Evolutionary conservation across 2,888 invertebrate species (phyloP).

Genomic region (Operophtera brumata): DNA sequence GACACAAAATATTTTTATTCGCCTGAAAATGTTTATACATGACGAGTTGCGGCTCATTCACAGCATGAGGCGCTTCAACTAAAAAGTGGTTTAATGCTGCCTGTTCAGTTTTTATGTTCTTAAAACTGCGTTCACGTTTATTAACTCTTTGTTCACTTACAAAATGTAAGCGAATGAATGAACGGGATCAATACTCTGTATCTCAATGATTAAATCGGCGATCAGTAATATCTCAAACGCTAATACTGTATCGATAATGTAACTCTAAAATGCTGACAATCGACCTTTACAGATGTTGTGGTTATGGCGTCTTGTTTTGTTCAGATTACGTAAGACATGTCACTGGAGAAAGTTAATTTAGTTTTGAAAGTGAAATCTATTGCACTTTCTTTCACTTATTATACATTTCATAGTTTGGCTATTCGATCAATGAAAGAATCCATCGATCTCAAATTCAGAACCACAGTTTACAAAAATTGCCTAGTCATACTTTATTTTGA

Average conservation of each 20-base stretch:
- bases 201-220: conserved; percentile 5
- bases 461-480: conserved; percentile 31
- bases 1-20: conserved; percentile 55
- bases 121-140: conserved; percentile 22
- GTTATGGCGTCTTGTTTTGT: conserved; percentile 74
- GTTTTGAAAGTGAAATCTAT: conserved; percentile 81
- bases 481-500: conserved; percentile 23
- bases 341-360: conserved; percentile 81
- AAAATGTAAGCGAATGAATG: conserved; percentile 29
- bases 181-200: conserved; percentile 23
- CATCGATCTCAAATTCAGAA: conserved; percentile 36
- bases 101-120: conserved; percentile 26
- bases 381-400: conserved; percentile 76
- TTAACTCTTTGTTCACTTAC: conserved; percentile 18
- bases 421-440: conserved; percentile 49
- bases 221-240: conserved; percentile 19
- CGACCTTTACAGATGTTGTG: conserved; percentile 74
- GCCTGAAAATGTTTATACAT: conserved; percentile 25
- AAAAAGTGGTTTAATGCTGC: conserved; percentile 45
- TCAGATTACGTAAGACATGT: conserved; percentile 76
- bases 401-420: conserved; percentile 69
- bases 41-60: conserved; percentile 48
- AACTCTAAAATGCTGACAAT: conserved; percentile 35
- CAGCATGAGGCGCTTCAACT: conserved; percentile 42
- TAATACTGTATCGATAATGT: conserved; percentile 33